A percentile compares a stretch with the other conserved stretches of the same genome.
phyloP scores from a whole-genome alignment of 92 coral and sea anemone genomes.

The Diadumene lineata region DNA sequence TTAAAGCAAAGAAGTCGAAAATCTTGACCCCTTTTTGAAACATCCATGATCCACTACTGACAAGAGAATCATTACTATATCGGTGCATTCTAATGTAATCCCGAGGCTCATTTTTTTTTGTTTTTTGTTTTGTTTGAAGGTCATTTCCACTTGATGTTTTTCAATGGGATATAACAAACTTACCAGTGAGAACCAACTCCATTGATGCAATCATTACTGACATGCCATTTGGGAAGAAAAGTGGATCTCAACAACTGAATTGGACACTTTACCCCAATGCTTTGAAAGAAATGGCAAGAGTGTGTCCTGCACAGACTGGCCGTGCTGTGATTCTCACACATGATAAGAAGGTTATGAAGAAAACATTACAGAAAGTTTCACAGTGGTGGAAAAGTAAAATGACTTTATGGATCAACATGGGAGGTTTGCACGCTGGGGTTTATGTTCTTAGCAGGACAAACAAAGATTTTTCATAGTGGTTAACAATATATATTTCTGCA shows the following conservation, averaged over 20 bases:
- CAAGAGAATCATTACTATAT: no score
- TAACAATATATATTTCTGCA: neutral
- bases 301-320: slow-evolving; percentile 71
- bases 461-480: slow-evolving; percentile 18
- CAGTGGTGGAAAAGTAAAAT: slow-evolving; percentile 76
- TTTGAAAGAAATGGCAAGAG: slow-evolving; percentile 87
- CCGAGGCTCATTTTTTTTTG: no score
- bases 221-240: slow-evolving; percentile 98
- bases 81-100: no score
- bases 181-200: slow-evolving; percentile 78
- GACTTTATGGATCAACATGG: slow-evolving; percentile 96
- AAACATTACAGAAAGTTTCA: slow-evolving; percentile 54
- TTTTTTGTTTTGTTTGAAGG: no score
- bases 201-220: slow-evolving; percentile 86
- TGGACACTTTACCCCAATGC: slow-evolving; percentile 91
- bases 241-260: slow-evolving; percentile 88
- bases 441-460: slow-evolving; percentile 79
- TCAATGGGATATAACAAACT: slow-evolving; percentile 86
- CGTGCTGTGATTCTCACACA: slow-evolving; percentile 94
- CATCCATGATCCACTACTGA: no score
- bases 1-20: no score
- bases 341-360: slow-evolving; percentile 92
- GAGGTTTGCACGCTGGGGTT: slow-evolving; percentile 85
- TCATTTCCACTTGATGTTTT: slow-evolving; percentile 67
- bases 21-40: no score